Evolutionary conservation across 2,113 vertebrate species (phyloP).

Genomic region (Larimichthys crocea): DNA sequence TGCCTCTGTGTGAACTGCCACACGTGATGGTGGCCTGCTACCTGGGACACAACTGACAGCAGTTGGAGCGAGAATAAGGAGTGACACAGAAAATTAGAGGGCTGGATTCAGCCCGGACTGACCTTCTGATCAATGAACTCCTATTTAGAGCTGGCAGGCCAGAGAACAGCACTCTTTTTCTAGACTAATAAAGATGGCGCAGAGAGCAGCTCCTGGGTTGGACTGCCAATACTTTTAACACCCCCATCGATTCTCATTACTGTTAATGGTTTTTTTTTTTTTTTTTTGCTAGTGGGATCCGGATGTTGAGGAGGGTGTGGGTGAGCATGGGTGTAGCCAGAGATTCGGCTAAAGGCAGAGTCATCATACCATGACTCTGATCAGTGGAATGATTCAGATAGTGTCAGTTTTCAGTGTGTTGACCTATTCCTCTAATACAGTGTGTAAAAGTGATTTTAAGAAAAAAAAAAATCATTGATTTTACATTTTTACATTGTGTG

Average conservation of each 20-base stretch:
- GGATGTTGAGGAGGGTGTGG: conserved; percentile 54
- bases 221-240: conserved; percentile 76
- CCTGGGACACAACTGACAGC: conserved; percentile 58
- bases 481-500: no score
- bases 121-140: conserved; percentile 76
- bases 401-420: conserved; percentile 5
- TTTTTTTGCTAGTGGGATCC: conserved; percentile 55
- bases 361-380: conserved; percentile 34
- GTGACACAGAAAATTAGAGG: conserved; percentile 67
- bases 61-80: conserved; percentile 59
- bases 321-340: conserved; percentile 33
- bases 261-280: conserved; percentile 68
- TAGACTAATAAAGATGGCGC: conserved; percentile 76
- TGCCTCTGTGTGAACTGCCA: conserved; percentile 14
- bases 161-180: conserved; percentile 60
- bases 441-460: neutral
- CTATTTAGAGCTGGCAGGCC: conserved; percentile 66
- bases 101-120: conserved; percentile 58
- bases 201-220: conserved; percentile 59
- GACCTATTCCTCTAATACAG: conserved; percentile 3
- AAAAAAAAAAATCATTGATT: no score
- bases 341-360: conserved; percentile 32
- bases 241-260: conserved; percentile 79
- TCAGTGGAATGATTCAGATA: conserved; percentile 4
- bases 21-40: conserved; percentile 37